Base-by-base conservation (phyloP, 2,888 invertebrate genomes). In the Xestia c-nigrum region DNA sequence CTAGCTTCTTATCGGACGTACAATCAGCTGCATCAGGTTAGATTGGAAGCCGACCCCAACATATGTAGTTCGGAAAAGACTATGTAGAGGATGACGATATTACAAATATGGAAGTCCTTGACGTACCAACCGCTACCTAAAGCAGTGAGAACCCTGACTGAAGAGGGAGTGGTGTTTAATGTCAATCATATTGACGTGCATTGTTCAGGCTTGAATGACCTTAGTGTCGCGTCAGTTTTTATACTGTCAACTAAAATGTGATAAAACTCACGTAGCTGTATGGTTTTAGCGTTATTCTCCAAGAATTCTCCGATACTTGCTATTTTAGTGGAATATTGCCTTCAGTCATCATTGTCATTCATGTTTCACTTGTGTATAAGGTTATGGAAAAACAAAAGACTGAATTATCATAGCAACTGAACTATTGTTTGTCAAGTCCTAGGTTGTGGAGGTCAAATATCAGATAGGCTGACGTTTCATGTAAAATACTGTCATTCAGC, bases 101-200 rank as follows among this genome's bases (percentile, higher is more conserved):
- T 24, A 57, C 5, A 14, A 57, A 57, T 24, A 57, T 12, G 24
- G 5, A 57, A 61, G 21, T 52, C 52, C 10, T 43, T 43, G 43
- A 24, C 12, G 5, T 47, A n/a, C 9, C n/a, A 57, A 31, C n/a
- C 19, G 14, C 57, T 59, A n/a, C 43, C 1, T 7, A n/a, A 24
- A 50, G 24, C 0, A 57, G 74, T 81, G 74, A 81, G 16, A 69
- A 81, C 81, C 82, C 80, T 87, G 78, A 77, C 75, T 86, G 79
- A 84, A 72, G 71, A 24, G 31, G 76, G 75, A 72, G 81, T 79
- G 83, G 88, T 89, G 83, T 84, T 72, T 87, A 79, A 89, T 89
- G 92, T 90, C 93, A 92, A 91, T 93, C 92, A 92, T 21, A 89
- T 88, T 85, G 88, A 89, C 87, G 85, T 75, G 81, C 88, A 90